phyloP scores from a whole-genome alignment of 2,797 vertebrate species.

The Neosilurus hyrtlii region DNA sequence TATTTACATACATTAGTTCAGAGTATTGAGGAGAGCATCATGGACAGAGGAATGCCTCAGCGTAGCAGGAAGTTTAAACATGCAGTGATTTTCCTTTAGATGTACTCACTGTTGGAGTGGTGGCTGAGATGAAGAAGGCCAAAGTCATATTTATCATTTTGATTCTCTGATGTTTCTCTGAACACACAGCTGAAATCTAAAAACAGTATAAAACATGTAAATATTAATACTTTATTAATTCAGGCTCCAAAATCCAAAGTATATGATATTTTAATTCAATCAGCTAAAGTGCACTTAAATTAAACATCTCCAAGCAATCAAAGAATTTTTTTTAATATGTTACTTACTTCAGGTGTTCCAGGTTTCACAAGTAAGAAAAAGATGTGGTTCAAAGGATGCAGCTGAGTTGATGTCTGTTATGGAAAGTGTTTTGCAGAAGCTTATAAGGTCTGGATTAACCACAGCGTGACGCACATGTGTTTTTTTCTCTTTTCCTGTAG shows the following conservation, averaged over 20 bases:
- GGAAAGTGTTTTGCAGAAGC: conserved; percentile 41
- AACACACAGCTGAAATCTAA: conserved; percentile 18
- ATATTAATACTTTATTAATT: neutral
- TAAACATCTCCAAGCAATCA: neutral
- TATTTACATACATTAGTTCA: too few relatives aligned
- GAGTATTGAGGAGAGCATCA: neutral
- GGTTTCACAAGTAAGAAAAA: neutral
- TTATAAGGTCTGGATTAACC: conserved; percentile 55
- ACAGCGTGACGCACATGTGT: conserved; percentile 51
- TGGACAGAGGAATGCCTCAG: neutral
- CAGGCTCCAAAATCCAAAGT: neutral
- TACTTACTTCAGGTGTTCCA: conserved; percentile 41
- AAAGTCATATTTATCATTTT: conserved; percentile 36
- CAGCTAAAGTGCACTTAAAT: neutral
- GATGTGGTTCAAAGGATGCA: neutral
- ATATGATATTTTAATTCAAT: neutral
- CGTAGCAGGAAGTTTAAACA: neutral
- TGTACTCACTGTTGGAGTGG: conserved; percentile 39
- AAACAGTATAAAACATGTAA: neutral
- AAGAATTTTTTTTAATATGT: too few relatives aligned
- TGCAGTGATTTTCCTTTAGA: neutral
- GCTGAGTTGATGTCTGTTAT: conserved; percentile 18
- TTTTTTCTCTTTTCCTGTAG: conserved; percentile 12
- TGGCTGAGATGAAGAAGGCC: neutral
- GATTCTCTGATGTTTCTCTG: neutral